Percentiles rank a stretch among this genome's conserved stretches.
phyloP scores from a whole-genome alignment of 2,888 invertebrate genomes.

The Deroplatys truncata region DNA sequence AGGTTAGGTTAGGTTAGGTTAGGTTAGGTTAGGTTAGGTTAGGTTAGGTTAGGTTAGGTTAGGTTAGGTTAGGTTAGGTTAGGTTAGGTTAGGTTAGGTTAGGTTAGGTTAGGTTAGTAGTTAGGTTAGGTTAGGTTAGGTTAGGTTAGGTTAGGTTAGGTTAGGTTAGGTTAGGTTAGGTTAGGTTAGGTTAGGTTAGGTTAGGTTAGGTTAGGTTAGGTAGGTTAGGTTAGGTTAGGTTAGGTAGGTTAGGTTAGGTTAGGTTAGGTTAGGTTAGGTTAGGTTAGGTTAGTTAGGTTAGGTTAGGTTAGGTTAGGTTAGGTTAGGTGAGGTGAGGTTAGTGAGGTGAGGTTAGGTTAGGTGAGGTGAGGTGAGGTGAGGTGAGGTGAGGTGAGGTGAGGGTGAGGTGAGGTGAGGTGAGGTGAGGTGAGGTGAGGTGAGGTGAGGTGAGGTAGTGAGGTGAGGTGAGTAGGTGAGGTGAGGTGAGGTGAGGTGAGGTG shows the following conservation, averaged over 20 bases:
- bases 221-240: conserved; percentile 35
- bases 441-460: conserved; percentile 33
- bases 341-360: conserved; percentile 34
- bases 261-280: conserved; percentile 36
- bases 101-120: too few relatives aligned
- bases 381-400: conserved; percentile 34
- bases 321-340: conserved; percentile 29
- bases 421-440: conserved; percentile 35
- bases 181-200: conserved; percentile 26
- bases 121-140: too few relatives aligned
- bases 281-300: conserved; percentile 36
- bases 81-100: too few relatives aligned
- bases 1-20: not conserved
- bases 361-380: conserved; percentile 33
- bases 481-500: conserved; percentile 30
- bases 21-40: too few relatives aligned
- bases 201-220: conserved; percentile 29
- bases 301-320: conserved; percentile 33
- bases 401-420: conserved; percentile 32
- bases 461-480: not conserved
- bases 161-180: conserved; percentile 33
- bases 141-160: conserved; percentile 33
- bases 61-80: too few relatives aligned
- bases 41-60: too few relatives aligned
- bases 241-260: conserved; percentile 36